These are phyloP conservation scores for Dendrocincla tyrannina DNA, from an alignment of 2,797 vertebrate genomes.

Conservation along the genomic window DNA sequence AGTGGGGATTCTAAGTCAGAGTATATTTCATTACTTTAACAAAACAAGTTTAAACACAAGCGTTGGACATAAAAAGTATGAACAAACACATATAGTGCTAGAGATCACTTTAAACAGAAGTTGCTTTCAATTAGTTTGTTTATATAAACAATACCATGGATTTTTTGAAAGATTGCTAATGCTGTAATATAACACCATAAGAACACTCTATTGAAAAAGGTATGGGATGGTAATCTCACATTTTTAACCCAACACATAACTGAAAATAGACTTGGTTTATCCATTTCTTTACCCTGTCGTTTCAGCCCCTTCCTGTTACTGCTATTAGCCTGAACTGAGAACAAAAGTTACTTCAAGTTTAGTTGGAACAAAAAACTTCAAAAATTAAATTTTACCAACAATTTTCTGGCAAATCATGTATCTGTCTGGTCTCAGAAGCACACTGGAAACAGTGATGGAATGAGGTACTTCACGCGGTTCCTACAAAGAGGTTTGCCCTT, in stretches of 20 bases:
- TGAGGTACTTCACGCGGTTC: neutral
- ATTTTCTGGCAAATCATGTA: neutral
- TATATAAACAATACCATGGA: neutral
- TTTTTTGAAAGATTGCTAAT: neutral
- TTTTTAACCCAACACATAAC: neutral
- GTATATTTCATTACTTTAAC: neutral
- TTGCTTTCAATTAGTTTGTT: neutral
- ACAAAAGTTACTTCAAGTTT: neutral
- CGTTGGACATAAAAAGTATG: neutral
- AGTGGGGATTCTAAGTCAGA: neutral
- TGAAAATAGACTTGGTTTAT: neutral
- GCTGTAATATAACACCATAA: neutral
- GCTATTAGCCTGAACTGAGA: neutral
- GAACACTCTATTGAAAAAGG: neutral
- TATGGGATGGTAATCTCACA: neutral
- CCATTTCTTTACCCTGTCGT: neutral
- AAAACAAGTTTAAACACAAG: slow-evolving; percentile 1
- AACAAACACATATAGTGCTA: neutral
- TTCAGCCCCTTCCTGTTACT: neutral
- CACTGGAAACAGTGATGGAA: neutral
- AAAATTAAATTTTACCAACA: neutral
- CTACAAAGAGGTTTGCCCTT: neutral
- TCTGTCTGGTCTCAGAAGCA: neutral
- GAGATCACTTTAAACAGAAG: neutral
- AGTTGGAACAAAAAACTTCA: neutral